phyloP scores from a whole-genome alignment of 2,888 invertebrate genomes.

The Saturnia pavonia region DNA sequence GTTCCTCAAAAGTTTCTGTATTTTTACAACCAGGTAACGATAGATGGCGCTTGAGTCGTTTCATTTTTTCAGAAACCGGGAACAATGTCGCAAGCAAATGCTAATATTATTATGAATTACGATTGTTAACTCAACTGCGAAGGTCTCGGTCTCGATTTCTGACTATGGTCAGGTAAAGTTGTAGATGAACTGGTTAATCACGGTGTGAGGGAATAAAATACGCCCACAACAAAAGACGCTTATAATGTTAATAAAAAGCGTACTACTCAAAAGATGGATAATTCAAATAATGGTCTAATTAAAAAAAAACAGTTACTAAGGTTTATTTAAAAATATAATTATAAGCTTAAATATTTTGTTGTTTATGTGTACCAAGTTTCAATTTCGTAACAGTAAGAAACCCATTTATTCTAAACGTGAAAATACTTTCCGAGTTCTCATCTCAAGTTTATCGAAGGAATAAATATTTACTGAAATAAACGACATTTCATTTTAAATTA shows the following conservation, averaged over 20 bases:
- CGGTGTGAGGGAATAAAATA: background rate
- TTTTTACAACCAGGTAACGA: no score
- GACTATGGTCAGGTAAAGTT: background rate
- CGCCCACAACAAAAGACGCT: background rate
- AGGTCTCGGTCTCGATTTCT: background rate
- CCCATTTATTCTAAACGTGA: conserved; percentile 4
- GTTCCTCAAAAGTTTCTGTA: no score
- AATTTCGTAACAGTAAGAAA: conserved; percentile 14
- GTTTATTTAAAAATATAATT: background rate
- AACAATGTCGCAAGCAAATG: background rate
- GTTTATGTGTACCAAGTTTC: conserved; percentile 16
- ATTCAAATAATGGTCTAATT: background rate
- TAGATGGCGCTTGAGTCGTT: no score
- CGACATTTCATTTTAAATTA: conserved; percentile 8
- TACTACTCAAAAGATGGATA: background rate
- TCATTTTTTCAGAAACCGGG: no score
- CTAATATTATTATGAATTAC: no score
- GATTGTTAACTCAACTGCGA: no score
- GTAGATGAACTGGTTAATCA: background rate
- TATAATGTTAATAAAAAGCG: no score
- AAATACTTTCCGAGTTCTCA: background rate
- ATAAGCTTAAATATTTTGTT: background rate
- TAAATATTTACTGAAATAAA: conserved; percentile 1
- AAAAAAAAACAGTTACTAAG: background rate
- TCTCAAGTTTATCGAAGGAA: conserved; percentile 3